phyloP scores from a whole-genome alignment of 23 tunicate genomes.

The Clavelina lepadiformis region DNA sequence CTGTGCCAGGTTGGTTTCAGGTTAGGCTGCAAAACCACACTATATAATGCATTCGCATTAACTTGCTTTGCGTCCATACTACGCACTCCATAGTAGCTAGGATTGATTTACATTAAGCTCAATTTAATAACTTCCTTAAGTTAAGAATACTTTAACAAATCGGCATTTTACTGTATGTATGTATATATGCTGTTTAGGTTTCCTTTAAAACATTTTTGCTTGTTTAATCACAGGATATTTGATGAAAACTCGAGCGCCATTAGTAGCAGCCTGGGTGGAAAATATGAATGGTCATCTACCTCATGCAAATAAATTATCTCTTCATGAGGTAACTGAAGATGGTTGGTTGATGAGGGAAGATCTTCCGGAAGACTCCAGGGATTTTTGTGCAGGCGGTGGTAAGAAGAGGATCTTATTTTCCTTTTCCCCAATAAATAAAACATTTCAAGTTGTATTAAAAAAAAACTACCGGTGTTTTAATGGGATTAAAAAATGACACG shows the following conservation, averaged over 20 bases:
- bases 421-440: neutral
- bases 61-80: no score
- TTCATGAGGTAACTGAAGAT: conserved; percentile 35
- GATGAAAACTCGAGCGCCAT: conserved; percentile 57
- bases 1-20: conserved; percentile 41
- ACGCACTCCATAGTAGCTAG: no score
- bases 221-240: conserved; percentile 45
- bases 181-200: neutral
- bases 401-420: neutral
- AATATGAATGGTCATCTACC: conserved; percentile 58
- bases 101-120: no score
- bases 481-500: neutral
- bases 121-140: no score
- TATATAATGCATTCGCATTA: no score
- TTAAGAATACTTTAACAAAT: neutral
- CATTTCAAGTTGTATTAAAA: no score
- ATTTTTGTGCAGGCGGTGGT: conserved; percentile 52
- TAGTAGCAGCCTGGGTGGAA: conserved; percentile 59
- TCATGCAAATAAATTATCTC: conserved; percentile 19
- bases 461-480: no score
- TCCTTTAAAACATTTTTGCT: neutral
- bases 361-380: conserved; percentile 7
- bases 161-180: neutral
- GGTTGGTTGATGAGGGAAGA: conserved; percentile 23
- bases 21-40: no score